Evolutionary conservation across 2,113 vertebrate genomes (phyloP), one percentile per base, ranked within the genome.

Genomic region (Engraulis encrasicolus): DNA sequence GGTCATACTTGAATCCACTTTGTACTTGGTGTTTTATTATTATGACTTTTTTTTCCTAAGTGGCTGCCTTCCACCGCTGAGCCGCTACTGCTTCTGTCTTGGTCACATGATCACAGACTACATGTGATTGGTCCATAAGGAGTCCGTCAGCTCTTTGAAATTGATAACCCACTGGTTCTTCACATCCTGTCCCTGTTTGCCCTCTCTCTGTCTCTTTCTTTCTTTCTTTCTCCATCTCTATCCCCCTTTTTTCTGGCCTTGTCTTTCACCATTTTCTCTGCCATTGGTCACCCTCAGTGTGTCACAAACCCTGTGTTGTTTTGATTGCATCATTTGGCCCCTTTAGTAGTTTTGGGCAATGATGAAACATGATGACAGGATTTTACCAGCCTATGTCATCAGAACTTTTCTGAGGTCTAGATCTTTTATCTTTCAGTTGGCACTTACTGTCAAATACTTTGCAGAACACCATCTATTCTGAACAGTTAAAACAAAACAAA

Each of bases 21-120:
- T 74, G 27, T 77, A 82, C 40, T n/a, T 23, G 61, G 80, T 80
- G 50, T 78, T 89, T n/a, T n/a, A n/a, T n/a, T 87, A 0, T 87
- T 88, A 82, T 7, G 52, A 84, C 85, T 83, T 82, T 86, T 82
- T 86, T 86, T 86, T 34, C 83, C 48, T 83, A 49, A 79, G 58
- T 78, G 50, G 88, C 82, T 86, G 50, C 81, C 82, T 23, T 50
- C 14, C 54, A 66, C 58, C 85, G 27, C 50, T 84, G 31, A 74
- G 66, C 66, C 31, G 66, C 66, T 40, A 20, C 78, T 82, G 80
- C 79, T 49, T 15, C 66, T 4, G 27, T 74, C 27, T 74, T 74
- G 66, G 66, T 74, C 66, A 74, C 27, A 36, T 34, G 66, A 74
- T 34, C 66, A 74, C 27, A 74, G 27, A 74, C 66, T 74, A 18